Evolutionary conservation across 2,888 invertebrate species (phyloP), one percentile per base, ranked within the genome.

Genomic region (Cephus pulcher): DNA sequence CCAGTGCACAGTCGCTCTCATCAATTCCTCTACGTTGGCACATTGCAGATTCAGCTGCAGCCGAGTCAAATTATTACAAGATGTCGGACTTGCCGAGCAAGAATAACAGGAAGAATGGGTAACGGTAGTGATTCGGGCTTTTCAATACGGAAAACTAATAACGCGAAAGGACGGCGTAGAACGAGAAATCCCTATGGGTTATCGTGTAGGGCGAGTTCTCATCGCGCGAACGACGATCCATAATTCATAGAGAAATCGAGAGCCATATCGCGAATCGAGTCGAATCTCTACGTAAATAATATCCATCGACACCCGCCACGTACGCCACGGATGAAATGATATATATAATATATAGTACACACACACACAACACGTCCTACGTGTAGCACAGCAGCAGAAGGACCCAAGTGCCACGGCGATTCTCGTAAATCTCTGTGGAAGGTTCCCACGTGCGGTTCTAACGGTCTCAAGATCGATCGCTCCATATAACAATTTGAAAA

Each of bases 81-180:
- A 56, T 9, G 56, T 56, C 56, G 56, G 56, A 56, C 56, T 6
- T 23, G 56, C 23, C 56, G 23, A 56, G 23, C 32, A 40, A 71
- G 76, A 80, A 73, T 33, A 76, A 75, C 69, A 78, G 34, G 68
- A 76, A 35, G 32, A 73, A 73, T 56, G 77, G n/a, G 32, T 4
- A 71, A 34, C 30, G 30, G 74, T 71, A 40, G 56, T n/a, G 68
- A 71, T 23, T 77, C 37, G 78, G 80, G 80, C 80, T 82, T 83
- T 83, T 83, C 82, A 83, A 83, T 83, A 78, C 80, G 76, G 80
- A 83, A 82, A 83, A 83, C 82, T 83, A 83, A 83, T 83, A 83
- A 82, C 82, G 80, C 80, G 56, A 56, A 56, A 23, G 56, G 56
- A 56, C 2, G 23, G 9, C 56, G 23, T 23, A 0, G 6, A 23